Percentiles rank a stretch among this genome's conserved stretches.
phyloP scores from a whole-genome alignment of 2,888 invertebrate genomes.

The Tetanocera ferruginea region DNA sequence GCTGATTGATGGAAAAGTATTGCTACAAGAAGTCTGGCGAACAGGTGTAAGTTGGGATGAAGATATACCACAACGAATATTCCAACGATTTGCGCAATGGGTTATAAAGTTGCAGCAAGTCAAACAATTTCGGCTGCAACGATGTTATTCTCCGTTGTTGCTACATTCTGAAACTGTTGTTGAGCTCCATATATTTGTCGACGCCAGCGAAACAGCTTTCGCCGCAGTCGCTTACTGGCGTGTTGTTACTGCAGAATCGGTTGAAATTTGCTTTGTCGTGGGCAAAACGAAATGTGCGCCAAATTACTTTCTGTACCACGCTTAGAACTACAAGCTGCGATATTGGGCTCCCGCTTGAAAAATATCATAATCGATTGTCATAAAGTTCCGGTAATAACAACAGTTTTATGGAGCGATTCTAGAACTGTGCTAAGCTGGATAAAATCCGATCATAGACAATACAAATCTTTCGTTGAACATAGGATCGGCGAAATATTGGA shows the following conservation, averaged over 20 bases:
- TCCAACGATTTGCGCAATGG: conserved; percentile 19
- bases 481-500: neutral
- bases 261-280: neutral
- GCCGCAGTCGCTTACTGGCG: conserved; percentile 40
- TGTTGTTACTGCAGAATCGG: neutral
- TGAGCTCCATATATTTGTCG: too few relatives aligned
- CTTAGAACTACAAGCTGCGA: conserved; percentile 35
- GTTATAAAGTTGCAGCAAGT: conserved; percentile 3
- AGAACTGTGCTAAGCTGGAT: neutral
- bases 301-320: conserved; percentile 37
- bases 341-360: conserved; percentile 31
- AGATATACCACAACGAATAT: conserved; percentile 6
- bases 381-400: neutral
- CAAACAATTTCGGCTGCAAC: conserved; percentile 18
- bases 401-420: neutral
- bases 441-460: neutral
- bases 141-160: conserved; percentile 6
- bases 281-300: neutral
- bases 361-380: conserved; percentile 6
- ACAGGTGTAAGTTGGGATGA: conserved; percentile 23
- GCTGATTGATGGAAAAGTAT: conserved; percentile 8
- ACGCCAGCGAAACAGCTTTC: conserved; percentile 35
- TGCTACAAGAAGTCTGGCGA: conserved; percentile 13
- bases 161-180: conserved; percentile 30
- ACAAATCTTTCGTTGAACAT: neutral